Evolutionary conservation across 2,888 invertebrate species (phyloP).

Genomic region (Lepidocyrtoides sp.): DNA sequence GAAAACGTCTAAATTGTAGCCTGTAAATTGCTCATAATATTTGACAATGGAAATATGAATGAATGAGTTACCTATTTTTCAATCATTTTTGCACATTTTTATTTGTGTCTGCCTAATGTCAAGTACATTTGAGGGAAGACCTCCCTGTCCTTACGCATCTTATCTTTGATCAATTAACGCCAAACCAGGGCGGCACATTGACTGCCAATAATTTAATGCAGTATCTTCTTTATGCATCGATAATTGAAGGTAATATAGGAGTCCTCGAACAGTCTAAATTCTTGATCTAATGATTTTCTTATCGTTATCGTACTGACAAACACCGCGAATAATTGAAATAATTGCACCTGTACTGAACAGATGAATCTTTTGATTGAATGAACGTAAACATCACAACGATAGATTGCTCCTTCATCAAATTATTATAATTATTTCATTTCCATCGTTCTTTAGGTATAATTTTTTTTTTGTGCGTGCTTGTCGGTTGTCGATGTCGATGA

Average conservation of each 20-base stretch:
- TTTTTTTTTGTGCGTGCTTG: neutral
- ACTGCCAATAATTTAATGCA: constrained; percentile 19
- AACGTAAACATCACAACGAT: neutral
- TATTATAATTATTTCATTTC: neutral
- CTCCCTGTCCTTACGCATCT: constrained; percentile 5
- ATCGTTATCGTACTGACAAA: neutral
- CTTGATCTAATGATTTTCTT: constrained; percentile 29
- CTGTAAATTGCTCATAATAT: neutral
- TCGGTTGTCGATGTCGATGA: neutral
- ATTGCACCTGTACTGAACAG: constrained; percentile 9
- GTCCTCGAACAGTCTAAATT: neutral
- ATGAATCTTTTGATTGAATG: neutral
- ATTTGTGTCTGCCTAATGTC: neutral
- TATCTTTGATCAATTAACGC: constrained; percentile 3
- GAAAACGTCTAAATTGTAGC: neutral
- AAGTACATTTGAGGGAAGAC: neutral
- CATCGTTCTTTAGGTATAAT: neutral
- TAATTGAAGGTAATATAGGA: neutral
- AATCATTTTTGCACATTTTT: neutral
- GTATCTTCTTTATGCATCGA: constrained; percentile 25
- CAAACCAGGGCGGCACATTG: constrained; percentile 23
- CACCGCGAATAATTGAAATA: constrained; percentile 11
- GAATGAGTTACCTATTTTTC: neutral
- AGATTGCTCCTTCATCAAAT: neutral
- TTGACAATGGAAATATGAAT: constrained; percentile 10